Conservation (phyloP, 2,888 invertebrate genomes). For the Cartodere bifasciata region DNA sequence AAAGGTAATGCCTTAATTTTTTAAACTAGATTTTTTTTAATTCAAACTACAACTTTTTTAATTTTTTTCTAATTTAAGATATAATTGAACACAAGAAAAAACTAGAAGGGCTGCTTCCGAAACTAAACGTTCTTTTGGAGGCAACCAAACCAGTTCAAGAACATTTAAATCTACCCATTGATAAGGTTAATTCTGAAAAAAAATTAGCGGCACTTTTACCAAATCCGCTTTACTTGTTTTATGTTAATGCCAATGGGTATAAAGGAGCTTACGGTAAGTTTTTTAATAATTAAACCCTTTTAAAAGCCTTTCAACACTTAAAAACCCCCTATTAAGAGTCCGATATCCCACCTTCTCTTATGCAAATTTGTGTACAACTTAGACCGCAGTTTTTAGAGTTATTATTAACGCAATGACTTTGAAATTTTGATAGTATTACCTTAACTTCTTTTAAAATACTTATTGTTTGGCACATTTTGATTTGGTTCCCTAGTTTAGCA, state of each 20-base stretch:
- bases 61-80: constrained; percentile 16
- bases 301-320: too few species aligned
- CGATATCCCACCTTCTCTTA: too few species aligned
- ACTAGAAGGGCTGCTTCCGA: constrained; percentile 71
- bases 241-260: constrained; percentile 73
- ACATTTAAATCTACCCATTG: constrained; percentile 67
- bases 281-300: constrained; percentile 6
- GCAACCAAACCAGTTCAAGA: constrained; percentile 84
- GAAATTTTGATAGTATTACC: too few species aligned
- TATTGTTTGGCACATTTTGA: too few species aligned
- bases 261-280: constrained; percentile 58
- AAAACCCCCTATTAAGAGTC: too few species aligned
- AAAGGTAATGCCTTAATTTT: constrained; percentile 38
- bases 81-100: constrained; percentile 35
- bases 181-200: constrained; percentile 66
- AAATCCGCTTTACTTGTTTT: constrained; percentile 72
- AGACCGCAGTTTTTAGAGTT: too few species aligned
- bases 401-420: too few species aligned
- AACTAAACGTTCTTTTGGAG: constrained; percentile 55
- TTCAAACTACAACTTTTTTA: background rate
- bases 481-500: too few species aligned
- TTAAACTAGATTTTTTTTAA: background rate
- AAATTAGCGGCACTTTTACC: constrained; percentile 64
- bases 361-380: too few species aligned
- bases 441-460: too few species aligned